Conservation (phyloP, 2,888 invertebrate genomes). For the Mycogona germanica region DNA sequence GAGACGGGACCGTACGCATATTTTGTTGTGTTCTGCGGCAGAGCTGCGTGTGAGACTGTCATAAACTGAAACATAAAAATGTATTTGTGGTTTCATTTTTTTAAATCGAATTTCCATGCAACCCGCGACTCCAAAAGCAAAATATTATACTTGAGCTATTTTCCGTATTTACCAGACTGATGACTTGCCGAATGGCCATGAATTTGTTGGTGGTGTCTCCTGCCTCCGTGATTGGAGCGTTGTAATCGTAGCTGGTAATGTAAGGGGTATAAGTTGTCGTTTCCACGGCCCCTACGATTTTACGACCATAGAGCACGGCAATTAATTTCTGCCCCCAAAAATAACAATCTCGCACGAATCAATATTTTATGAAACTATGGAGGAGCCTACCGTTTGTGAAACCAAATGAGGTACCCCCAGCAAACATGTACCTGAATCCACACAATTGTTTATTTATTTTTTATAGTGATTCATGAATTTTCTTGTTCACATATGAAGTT, state of each 20-base stretch:
- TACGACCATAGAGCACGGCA: too few relatives aligned
- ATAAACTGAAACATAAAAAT: constrained; percentile 44
- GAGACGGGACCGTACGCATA: constrained; percentile 45
- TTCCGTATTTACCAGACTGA: not conserved
- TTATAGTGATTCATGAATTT: too few relatives aligned
- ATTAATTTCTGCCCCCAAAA: too few relatives aligned
- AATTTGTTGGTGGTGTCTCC: constrained; percentile 22
- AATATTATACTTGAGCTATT: not conserved
- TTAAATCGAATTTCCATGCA: too few relatives aligned
- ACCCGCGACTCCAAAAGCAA: too few relatives aligned
- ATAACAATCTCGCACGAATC: too few relatives aligned
- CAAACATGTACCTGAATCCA: constrained; percentile 32
- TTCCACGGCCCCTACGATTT: not conserved
- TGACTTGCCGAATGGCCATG: constrained; percentile 15
- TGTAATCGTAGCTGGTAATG: constrained; percentile 23
- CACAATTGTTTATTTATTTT: too few relatives aligned
- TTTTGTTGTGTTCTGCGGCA: constrained; percentile 42
- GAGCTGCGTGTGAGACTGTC: constrained; percentile 41
- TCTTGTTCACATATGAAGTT: not conserved
- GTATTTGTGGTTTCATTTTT: constrained; percentile 31
- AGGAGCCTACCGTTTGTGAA: constrained; percentile 27
- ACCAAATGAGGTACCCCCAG: constrained; percentile 36
- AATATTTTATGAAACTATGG: not conserved
- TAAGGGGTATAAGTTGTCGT: not conserved
- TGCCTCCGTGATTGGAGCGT: constrained; percentile 22